These are phyloP conservation scores for Sinocyclocheilus anophthalmus DNA, from an alignment of 2,113 vertebrate genomes.

Conservation along the genomic window DNA sequence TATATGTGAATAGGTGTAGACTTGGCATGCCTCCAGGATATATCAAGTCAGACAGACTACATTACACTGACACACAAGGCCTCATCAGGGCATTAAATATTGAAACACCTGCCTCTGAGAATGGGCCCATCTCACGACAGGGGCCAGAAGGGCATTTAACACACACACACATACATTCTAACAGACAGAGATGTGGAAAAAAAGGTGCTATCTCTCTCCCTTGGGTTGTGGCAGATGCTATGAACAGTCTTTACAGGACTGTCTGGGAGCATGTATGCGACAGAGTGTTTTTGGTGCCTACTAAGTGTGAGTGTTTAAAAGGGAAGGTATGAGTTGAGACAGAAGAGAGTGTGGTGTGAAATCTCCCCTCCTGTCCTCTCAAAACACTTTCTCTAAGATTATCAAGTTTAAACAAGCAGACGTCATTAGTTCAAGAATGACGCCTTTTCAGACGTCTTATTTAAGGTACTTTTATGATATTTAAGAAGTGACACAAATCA, in stretches of 20 bases:
- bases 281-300: background rate
- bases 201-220: slow-evolving; percentile 25
- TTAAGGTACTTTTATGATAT: background rate
- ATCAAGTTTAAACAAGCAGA: background rate
- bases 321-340: background rate
- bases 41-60: slow-evolving; percentile 64
- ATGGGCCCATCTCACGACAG: slow-evolving; percentile 53
- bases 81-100: slow-evolving; percentile 74
- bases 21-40: slow-evolving; percentile 31
- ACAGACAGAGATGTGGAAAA: slow-evolving; percentile 61
- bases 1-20: slow-evolving; percentile 36
- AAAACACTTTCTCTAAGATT: background rate
- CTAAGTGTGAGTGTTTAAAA: background rate
- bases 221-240: slow-evolving; percentile 5
- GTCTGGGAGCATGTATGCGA: background rate
- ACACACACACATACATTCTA: slow-evolving; percentile 1
- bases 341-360: background rate
- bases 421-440: background rate
- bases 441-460: background rate
- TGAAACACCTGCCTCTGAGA: slow-evolving; percentile 66
- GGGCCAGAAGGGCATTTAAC: background rate
- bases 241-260: slow-evolving; percentile 1
- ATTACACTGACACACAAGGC: slow-evolving; percentile 66
- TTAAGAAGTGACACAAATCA: background rate
- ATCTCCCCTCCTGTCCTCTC: background rate